Conservation (phyloP, 2,113 vertebrate species). For the Psittacula cyanocephala region DNA sequence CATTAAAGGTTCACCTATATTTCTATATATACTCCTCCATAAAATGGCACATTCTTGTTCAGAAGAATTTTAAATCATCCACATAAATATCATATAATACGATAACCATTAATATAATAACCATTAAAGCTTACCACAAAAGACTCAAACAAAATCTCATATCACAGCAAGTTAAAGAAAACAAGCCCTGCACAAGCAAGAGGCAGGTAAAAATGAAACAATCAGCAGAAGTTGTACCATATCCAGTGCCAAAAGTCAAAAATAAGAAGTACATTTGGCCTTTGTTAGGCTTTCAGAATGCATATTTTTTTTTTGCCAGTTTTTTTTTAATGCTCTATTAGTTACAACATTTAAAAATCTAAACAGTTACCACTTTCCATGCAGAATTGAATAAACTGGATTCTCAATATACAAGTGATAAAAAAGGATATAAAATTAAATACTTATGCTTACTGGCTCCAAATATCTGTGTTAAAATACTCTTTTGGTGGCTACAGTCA, state of each 20-base stretch:
- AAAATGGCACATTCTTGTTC: not conserved
- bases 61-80: not conserved
- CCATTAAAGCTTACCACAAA: not conserved
- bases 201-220: not conserved
- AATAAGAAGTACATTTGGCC: not conserved
- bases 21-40: not conserved
- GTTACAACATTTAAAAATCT: not conserved
- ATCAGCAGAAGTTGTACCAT: not conserved
- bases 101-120: not conserved
- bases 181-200: not conserved
- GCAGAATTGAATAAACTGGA: not conserved
- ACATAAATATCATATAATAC: not conserved
- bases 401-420: not conserved
- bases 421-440: not conserved
- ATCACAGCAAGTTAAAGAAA: not conserved
- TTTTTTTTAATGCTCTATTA: not conserved
- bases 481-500: slow-evolving; percentile 98
- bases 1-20: not conserved
- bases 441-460: slow-evolving; percentile 86
- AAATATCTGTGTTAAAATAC: slow-evolving; percentile 98
- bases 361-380: not conserved
- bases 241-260: not conserved
- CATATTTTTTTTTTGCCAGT: not conserved
- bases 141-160: not conserved
- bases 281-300: not conserved